A percentile compares a stretch with the other conserved stretches of the same genome.
Conservation (phyloP, 2,888 invertebrate species). For the Epicampocera succincta region DNA sequence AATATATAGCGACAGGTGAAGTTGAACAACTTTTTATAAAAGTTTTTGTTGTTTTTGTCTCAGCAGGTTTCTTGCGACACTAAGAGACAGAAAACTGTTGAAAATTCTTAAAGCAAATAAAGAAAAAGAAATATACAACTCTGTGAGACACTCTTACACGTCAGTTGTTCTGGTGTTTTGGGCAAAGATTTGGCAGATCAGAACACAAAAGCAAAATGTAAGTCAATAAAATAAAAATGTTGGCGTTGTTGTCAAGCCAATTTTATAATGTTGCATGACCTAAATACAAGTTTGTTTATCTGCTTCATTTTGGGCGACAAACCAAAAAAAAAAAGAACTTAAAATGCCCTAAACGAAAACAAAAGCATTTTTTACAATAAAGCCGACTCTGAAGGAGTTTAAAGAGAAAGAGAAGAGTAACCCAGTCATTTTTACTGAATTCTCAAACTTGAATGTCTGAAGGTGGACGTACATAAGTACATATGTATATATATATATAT, state of each 20-base stretch:
- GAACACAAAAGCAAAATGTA: not conserved
- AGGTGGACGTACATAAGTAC: too few species aligned
- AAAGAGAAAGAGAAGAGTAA: not conserved
- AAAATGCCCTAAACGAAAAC: too few species aligned
- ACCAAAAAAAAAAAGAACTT: not conserved
- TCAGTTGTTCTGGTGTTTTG: conserved; percentile 28
- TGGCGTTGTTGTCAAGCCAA: conserved; percentile 28
- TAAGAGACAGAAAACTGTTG: conserved; percentile 37
- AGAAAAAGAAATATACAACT: not conserved
- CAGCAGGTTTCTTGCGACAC: conserved; percentile 31
- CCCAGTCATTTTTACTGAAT: not conserved
- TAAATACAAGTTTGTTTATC: conserved; percentile 38
- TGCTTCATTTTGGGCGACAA: not conserved
- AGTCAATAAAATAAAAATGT: not conserved
- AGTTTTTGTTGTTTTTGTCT: conserved; percentile 37
- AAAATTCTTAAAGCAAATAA: too few species aligned
- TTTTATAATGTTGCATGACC: conserved; percentile 62
- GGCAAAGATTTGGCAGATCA: not conserved
- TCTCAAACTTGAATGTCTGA: not conserved
- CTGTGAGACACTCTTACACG: conserved; percentile 32
- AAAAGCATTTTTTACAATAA: conserved; percentile 29
- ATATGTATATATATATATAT: too few species aligned
- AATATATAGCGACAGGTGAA: conserved; percentile 58
- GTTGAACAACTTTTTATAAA: conserved; percentile 60
- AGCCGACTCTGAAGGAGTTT: conserved; percentile 52